A percentile compares a stretch with the other conserved stretches of the same genome.
Conservation (phyloP, 2,888 invertebrate genomes). For the Portevinia maculata region DNA sequence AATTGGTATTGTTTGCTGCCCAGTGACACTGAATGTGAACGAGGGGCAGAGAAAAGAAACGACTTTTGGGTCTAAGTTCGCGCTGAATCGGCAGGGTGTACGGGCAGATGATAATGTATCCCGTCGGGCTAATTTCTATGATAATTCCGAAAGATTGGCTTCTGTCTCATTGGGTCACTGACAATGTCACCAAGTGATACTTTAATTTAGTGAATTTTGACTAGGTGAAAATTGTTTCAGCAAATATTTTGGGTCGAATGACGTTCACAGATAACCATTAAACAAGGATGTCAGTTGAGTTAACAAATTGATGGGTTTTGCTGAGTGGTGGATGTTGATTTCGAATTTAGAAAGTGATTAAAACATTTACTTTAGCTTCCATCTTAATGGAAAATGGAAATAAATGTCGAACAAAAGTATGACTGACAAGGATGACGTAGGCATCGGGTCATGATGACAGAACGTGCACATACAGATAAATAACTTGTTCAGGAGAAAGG, state of each 20-base stretch:
- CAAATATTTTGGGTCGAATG: constrained; percentile 26
- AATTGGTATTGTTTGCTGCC: constrained; percentile 36
- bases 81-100: constrained; percentile 45
- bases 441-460: too few species aligned
- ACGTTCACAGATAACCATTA: too few species aligned
- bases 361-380: too few species aligned
- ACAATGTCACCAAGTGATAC: constrained; percentile 55
- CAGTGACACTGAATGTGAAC: not conserved
- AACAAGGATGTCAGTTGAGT: not conserved
- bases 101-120: constrained; percentile 40
- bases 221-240: constrained; percentile 69
- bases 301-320: not conserved
- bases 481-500: too few species aligned
- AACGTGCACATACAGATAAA: too few species aligned
- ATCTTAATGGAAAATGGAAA: too few species aligned
- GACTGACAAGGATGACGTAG: too few species aligned
- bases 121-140: constrained; percentile 67
- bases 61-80: constrained; percentile 31
- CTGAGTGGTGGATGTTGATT: not conserved
- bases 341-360: too few species aligned
- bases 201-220: constrained; percentile 60
- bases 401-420: too few species aligned
- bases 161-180: constrained; percentile 40
- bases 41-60: not conserved
- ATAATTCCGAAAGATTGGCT: constrained; percentile 52